Percentiles rank a stretch among this genome's conserved stretches.
Evolutionary conservation across 2,113 vertebrate genomes (phyloP).

Genomic region (Aleadryas rufinucha): DNA sequence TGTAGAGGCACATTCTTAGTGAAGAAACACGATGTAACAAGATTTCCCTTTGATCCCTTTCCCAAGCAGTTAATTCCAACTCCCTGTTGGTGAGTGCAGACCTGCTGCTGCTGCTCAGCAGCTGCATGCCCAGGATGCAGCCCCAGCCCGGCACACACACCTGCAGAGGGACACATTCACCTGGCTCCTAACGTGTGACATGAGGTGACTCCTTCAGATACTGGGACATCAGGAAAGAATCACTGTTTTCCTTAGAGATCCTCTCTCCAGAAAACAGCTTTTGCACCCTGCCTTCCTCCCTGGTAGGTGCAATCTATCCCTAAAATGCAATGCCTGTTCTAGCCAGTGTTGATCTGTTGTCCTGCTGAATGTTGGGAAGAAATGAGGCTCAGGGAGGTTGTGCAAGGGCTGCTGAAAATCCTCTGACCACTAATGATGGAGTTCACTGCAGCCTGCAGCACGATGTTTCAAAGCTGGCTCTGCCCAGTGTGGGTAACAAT

Average conservation of each 20-base stretch:
- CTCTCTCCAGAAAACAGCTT: background rate
- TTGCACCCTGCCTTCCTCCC: background rate
- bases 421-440: background rate
- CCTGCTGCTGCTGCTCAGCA: background rate
- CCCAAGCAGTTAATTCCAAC: background rate
- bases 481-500: background rate
- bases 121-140: background rate
- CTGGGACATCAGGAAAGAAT: background rate
- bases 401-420: background rate
- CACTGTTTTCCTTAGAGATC: background rate
- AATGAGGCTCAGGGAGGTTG: background rate
- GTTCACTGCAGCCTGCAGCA: background rate
- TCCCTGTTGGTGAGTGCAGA: background rate
- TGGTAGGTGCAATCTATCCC: background rate
- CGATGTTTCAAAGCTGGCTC: background rate
- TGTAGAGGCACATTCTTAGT: background rate
- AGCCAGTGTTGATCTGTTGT: background rate
- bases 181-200: background rate
- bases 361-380: background rate
- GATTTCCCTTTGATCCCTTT: background rate
- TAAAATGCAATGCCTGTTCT: background rate
- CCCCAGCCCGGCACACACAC: background rate
- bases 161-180: background rate
- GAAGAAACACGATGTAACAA: background rate
- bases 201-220: background rate